Base-by-base conservation (phyloP, 2,888 invertebrate genomes). In the Drosophila sordidapex region DNA sequence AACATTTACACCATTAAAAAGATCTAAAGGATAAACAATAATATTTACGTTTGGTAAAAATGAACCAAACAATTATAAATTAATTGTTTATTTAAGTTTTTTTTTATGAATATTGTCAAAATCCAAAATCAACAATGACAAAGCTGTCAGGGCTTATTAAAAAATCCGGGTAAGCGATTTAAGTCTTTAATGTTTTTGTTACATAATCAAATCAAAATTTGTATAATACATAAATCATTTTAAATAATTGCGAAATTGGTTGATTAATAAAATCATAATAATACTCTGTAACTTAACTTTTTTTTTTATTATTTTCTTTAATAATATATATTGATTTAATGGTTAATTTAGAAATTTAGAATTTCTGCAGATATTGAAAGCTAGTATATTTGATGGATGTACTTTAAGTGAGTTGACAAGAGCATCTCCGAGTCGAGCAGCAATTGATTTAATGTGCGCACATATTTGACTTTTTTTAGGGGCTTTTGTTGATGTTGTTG, bases 391-490 rank as follows among this genome's bases (percentile, higher is more conserved):
- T 49, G 33, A 65, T 52, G 33, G 51, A 66, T 35, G 35, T 35
- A 29, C 29, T 58, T 48, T 62, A 40, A 40, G 35, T 64, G 38
- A 59, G 33, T 46, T 54, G 60, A 61, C 66, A 65, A 72, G 82
- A 71, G 88, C 83, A 82, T 85, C 56, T 59, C 31, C 2, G 21
- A 64, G 86, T 85, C 88, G 86, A 57, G 66, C 52, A 68, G 35
- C 51, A 61, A 53, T 74, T 74, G 52, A 60, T 64, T 25, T 54
- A 31, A 18, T 76, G 54, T 64, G 81, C 56, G 60, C 78, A 81
- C 73, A 79, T 75, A 49, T 75, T 79, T 74, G 52, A 64, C 61
- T 66, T 70, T 71, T 64, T 64, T 64, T 64, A 64, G 67, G 65
- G 49, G 62, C 54, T 62, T 67, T 67, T 69, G 54, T 65, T 65